Percentiles rank a stretch among this genome's conserved stretches.
Conservation (phyloP, 2,113 vertebrate genomes). For the Todiramphus saurophagus region DNA sequence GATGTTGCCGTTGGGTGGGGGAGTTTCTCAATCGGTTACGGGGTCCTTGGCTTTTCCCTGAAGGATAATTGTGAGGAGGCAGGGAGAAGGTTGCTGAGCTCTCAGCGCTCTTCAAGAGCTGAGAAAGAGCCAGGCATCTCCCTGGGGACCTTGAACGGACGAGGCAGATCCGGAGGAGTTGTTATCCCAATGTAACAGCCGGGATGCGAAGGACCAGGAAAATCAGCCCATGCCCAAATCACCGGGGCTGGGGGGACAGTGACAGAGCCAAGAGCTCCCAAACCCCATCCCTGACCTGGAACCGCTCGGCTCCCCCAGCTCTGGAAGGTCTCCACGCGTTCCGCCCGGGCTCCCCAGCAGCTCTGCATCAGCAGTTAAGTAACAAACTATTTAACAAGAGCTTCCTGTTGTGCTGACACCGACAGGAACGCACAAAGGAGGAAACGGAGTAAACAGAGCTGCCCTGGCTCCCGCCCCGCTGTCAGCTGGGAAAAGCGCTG, state of each 20-base stretch:
- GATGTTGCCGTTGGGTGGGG: not conserved
- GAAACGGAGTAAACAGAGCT: not conserved
- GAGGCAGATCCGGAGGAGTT: not conserved
- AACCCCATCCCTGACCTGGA: not conserved
- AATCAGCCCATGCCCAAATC: fast-evolving
- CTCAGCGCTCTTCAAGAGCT: not conserved
- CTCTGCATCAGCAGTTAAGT: conserved; percentile 10
- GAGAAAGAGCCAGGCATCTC: not conserved
- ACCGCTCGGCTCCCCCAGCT: not conserved
- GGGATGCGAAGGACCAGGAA: not conserved
- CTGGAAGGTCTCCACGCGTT: fast-evolving
- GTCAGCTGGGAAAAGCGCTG: not conserved
- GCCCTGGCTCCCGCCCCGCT: not conserved
- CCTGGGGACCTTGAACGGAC: not conserved
- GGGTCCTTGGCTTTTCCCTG: not conserved
- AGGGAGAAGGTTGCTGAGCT: not conserved
- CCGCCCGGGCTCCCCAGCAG: not conserved
- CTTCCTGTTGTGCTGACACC: conserved; percentile 57
- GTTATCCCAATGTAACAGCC: not conserved
- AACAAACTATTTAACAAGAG: conserved; percentile 29
- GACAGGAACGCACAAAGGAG: not conserved
- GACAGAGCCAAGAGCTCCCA: not conserved
- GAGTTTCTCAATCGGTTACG: not conserved
- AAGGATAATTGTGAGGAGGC: not conserved
- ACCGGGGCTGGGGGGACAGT: not conserved